A percentile compares a stretch with the other conserved stretches of the same genome.
These are phyloP conservation scores for Phrynocephalus vlangalii DNA, from an alignment of 2,797 vertebrate genomes.

Conservation along the genomic window DNA sequence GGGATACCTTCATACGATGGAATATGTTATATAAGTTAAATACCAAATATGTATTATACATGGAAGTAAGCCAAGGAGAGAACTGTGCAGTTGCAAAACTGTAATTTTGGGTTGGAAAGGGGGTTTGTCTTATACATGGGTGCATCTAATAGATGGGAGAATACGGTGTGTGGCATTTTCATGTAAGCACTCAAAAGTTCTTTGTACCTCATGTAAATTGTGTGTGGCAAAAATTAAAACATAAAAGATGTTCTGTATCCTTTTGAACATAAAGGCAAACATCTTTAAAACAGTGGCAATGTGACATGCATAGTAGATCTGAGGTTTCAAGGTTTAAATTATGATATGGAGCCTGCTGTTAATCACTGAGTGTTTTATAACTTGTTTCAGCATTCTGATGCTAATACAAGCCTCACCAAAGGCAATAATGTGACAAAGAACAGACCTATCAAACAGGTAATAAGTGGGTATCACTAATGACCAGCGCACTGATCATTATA, in stretches of 20 bases:
- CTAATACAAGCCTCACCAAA: conserved; percentile 73
- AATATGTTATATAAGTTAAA: too few relatives aligned
- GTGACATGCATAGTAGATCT: not conserved
- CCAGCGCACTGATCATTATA: conserved; percentile 53
- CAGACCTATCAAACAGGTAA: conserved; percentile 71
- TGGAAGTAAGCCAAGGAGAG: too few relatives aligned
- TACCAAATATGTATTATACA: too few relatives aligned
- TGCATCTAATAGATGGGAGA: too few relatives aligned
- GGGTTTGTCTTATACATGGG: too few relatives aligned
- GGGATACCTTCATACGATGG: too few relatives aligned
- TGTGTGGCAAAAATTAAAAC: not conserved
- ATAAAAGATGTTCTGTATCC: not conserved
- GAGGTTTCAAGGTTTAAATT: not conserved
- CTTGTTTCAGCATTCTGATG: conserved; percentile 71
- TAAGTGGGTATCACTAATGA: not conserved
- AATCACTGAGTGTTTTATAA: conserved; percentile 67
- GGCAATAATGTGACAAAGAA: conserved; percentile 68
- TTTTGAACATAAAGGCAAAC: not conserved
- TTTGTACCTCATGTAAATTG: not conserved
- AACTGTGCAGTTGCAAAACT: too few relatives aligned
- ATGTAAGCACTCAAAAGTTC: not conserved
- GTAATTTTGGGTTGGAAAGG: too few relatives aligned
- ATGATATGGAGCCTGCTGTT: conserved; percentile 17
- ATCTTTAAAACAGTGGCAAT: conserved; percentile 12
- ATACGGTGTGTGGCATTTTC: not conserved